Base-by-base conservation (phyloP, 2,888 invertebrate species). In the Scelioninae gen. 1 region DNA sequence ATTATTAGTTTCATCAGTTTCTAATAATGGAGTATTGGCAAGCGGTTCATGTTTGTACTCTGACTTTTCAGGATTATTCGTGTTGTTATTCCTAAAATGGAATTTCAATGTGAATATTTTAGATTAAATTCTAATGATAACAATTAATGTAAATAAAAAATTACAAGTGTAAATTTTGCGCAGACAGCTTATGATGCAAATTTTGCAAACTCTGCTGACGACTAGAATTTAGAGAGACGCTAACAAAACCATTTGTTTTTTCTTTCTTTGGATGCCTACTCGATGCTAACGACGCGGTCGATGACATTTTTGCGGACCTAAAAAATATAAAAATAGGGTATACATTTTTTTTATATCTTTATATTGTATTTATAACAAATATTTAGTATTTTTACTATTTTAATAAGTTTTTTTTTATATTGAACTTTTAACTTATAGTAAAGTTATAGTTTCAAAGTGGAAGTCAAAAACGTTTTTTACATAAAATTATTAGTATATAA, bases 101-200 rank as follows among this genome's bases (percentile, higher is more conserved):
- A 5, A 71, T 58, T 0, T 49, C 13, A 31, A 51, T 23, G 0
- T 23, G 5, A 51, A 23, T 38, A 10, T 23, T 16, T 38, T 31
- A 62, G 9, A 6, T 34, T 34, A n/a, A n/a, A n/a, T n/a, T n/a
- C n/a, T n/a, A n/a, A n/a, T n/a, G n/a, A n/a, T n/a, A n/a, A n/a
- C 34, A 34, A 34, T n/a, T 34, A 5, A 15, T 53, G 7, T 32
- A 32, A 53, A 32, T 8, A 13, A 32, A 34, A 34, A 29, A 68
- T 40, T 62, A 79, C 72, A 49, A 13, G n/a, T 72, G 43, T 40
- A 80, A 55, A n/a, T 81, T 75, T 43, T 75, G 75, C 0, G 16
- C 43, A 0, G 81, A 75, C 4, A 69, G 29, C 58, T 81, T 81
- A 8, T 75, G 49, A 32, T 68, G 60, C n/a, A 77, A 29, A n/a